Percentiles rank a stretch among this genome's conserved stretches.
Evolutionary conservation across 2,888 invertebrate species (phyloP).

Genomic region (Gordius sp.): DNA sequence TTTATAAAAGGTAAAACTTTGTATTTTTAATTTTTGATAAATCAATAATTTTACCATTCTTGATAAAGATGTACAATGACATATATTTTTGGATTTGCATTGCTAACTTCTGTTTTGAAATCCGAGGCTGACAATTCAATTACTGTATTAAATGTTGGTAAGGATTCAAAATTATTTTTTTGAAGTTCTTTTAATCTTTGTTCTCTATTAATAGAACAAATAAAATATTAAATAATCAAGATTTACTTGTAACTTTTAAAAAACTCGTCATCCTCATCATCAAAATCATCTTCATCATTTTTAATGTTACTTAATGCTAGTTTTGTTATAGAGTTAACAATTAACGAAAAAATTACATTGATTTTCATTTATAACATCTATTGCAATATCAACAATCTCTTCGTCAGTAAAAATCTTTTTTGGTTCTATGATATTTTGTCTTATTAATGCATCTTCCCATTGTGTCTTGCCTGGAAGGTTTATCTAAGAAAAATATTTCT

Average conservation of each 20-base stretch:
- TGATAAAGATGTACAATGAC: constrained; percentile 15
- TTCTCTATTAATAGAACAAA: too few relatives aligned
- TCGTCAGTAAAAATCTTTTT: not conserved
- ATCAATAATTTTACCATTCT: not conserved
- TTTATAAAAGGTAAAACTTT: too few relatives aligned
- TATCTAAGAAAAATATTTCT: too few relatives aligned
- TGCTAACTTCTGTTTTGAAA: not conserved
- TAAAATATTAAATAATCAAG: too few relatives aligned
- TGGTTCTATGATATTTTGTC: not conserved
- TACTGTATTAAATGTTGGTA: not conserved
- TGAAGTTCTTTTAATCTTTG: too few relatives aligned
- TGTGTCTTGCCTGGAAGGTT: not conserved
- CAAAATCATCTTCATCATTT: not conserved
- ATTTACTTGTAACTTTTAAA: not conserved
- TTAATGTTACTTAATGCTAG: not conserved
- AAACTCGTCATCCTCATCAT: not conserved
- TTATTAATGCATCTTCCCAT: not conserved
- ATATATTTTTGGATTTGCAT: not conserved
- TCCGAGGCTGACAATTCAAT: not conserved
- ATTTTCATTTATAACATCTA: not conserved
- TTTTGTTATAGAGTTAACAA: too few relatives aligned
- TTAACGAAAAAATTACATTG: too few relatives aligned
- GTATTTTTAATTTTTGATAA: too few relatives aligned
- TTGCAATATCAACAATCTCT: not conserved
- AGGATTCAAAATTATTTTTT: too few relatives aligned